These are phyloP conservation scores for Lordiphosa andalusiaca DNA, from an alignment of 2,888 invertebrate species.

Conservation along the genomic window DNA sequence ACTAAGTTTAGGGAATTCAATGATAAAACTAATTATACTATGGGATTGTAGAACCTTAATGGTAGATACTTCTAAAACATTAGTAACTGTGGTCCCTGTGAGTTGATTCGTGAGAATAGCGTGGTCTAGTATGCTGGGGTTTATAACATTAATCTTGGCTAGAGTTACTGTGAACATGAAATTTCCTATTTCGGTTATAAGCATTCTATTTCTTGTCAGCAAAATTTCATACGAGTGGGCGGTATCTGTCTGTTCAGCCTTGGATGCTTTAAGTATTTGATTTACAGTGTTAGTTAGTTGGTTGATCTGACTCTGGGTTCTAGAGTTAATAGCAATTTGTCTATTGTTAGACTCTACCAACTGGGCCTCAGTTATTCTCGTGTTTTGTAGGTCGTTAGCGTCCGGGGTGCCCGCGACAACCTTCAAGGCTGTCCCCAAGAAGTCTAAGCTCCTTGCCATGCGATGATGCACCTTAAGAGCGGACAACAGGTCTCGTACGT, in stretches of 20 bases:
- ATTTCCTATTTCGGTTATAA: conserved; percentile 3
- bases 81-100: no score
- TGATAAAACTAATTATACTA: no score
- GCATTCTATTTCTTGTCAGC: conserved; percentile 1
- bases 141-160: no score
- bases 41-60: no score
- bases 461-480: background rate
- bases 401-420: conserved; percentile 11
- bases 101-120: no score
- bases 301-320: background rate
- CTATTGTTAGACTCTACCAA: conserved; percentile 10
- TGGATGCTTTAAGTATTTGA: no score
- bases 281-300: no score
- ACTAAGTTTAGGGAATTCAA: no score
- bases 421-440: conserved; percentile 4
- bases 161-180: no score
- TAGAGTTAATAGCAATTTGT: background rate
- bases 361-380: background rate
- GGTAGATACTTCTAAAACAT: no score
- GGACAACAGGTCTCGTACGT: conserved; percentile 1
- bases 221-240: background rate
- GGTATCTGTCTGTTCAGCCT: background rate
- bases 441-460: background rate
- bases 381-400: background rate
- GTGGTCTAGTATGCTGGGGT: no score